Evolutionary conservation across 2,113 vertebrate species (phyloP), one percentile per base, ranked within the genome.

Genomic region (Phocoena phocoena): DNA sequence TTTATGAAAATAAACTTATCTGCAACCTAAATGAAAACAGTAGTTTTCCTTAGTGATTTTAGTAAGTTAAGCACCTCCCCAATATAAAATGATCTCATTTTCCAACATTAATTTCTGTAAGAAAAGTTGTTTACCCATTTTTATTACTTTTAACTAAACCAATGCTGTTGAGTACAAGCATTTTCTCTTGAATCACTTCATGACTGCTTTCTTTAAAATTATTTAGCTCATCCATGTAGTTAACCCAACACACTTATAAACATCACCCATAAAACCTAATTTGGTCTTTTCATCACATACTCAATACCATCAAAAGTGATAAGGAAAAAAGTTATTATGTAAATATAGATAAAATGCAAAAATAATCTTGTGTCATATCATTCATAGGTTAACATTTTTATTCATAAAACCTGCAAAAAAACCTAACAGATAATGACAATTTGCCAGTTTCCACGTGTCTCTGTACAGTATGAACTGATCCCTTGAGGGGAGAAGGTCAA

Each of bases 1-100:
- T 28, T 20, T 58, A 76, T 80, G 67, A 89, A 94, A 94, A 92
- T 92, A 94, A 85, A 93, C 73, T 86, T 77, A 77, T 80, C 26
- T 83, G 28, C 47, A 95, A 85, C 2, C 12, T 60, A 58, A 94
- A 88, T 44, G 6, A 88, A 98, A 94, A 84, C 38, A 63, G 71
- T 77, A 60, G 10, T 71, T 97, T 94, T 88, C 67, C 26, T 36
- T 20, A 89, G 23, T 41, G 26, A n/a, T 80, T 94, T 67, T 5
- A 81, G 25, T 36, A 86, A 88, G 47, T 50, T 88, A 88, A 96
- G 55, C 8, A 36, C 9, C 36, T 92, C 28, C 15, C 26, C 44
- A 76, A 71, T 84, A 71, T 68, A 90, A 91, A 84, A 6, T 60
- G 44, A 55, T 84, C 84, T 89, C 8, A 89, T 86, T 94, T 93